A percentile compares a stretch with the other conserved stretches of the same genome.
These are phyloP conservation scores for Polydrusus cervinus DNA, from an alignment of 2,888 invertebrate genomes.

Conservation along the genomic window DNA sequence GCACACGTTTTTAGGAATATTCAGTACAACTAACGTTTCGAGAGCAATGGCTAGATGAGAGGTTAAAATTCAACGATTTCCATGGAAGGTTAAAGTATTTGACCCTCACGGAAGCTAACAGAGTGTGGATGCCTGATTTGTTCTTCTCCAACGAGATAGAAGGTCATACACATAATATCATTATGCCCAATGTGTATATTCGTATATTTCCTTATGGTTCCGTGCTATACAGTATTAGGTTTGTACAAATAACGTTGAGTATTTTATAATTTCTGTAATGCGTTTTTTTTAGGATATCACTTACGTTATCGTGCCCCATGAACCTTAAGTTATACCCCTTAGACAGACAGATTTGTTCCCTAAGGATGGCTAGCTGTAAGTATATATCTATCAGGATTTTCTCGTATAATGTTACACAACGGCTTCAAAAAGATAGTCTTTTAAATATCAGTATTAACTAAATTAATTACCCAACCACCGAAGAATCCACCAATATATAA, in stretches of 20 bases:
- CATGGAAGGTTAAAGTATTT: conserved; percentile 92
- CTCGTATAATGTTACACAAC: not conserved
- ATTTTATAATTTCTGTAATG: not conserved
- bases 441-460: too few species aligned
- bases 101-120: conserved; percentile 93
- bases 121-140: conserved; percentile 98
- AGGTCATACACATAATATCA: conserved; percentile 97
- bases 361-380: conserved; percentile 98
- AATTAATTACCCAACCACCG: too few species aligned
- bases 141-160: conserved; percentile 99
- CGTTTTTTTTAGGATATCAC: conserved; percentile 83
- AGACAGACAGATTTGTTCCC: conserved; percentile 95
- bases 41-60: conserved; percentile 97
- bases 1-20: conserved; percentile 86
- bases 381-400: conserved; percentile 66
- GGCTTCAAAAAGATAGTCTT: too few species aligned
- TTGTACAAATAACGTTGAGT: conserved; percentile 38
- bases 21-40: conserved; percentile 97
- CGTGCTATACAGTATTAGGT: conserved; percentile 96
- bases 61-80: conserved; percentile 91
- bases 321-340: conserved; percentile 96
- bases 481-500: too few species aligned
- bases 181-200: conserved; percentile 98
- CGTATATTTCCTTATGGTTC: conserved; percentile 96
- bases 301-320: conserved; percentile 98